phyloP scores from a whole-genome alignment of 2,888 invertebrate genomes.

The Marronus borbonicus region DNA sequence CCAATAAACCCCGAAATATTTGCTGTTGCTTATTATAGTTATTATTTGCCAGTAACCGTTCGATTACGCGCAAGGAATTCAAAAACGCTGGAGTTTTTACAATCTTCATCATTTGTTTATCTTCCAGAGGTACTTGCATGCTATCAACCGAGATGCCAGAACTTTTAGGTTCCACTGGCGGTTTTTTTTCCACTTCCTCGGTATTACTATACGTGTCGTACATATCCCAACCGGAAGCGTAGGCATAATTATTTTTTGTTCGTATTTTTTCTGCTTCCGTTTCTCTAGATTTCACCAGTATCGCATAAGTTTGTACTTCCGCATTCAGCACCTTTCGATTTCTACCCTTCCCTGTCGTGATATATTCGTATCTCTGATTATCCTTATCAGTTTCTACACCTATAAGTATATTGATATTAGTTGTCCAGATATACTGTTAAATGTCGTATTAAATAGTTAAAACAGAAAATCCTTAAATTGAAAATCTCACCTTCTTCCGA shows the following conservation, averaged over 20 bases:
- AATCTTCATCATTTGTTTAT: conserved; percentile 66
- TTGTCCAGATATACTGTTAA: neutral
- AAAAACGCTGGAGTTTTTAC: conserved; percentile 71
- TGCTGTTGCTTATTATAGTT: conserved; percentile 79
- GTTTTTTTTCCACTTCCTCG: conserved; percentile 62
- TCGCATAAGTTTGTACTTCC: conserved; percentile 80
- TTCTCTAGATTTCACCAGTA: conserved; percentile 77
- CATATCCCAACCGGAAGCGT: conserved; percentile 86
- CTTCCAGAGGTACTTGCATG: conserved; percentile 61
- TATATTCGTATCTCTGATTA: conserved; percentile 79
- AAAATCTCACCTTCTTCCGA: conserved; percentile 70
- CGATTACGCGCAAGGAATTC: conserved; percentile 78
- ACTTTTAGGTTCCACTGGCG: conserved; percentile 60
- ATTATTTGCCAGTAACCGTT: conserved; percentile 82
- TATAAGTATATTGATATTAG: conserved; percentile 41
- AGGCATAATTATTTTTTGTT: conserved; percentile 75
- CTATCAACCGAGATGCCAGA: conserved; percentile 60
- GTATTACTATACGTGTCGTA: conserved; percentile 76
- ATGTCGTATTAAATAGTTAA: no score
- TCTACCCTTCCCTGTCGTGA: conserved; percentile 79
- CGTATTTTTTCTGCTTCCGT: conserved; percentile 74
- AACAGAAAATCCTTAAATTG: no score
- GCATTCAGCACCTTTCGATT: conserved; percentile 78
- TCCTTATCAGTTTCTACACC: conserved; percentile 74
- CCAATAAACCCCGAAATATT: conserved; percentile 78